Conservation (phyloP, 1,140 invertebrate genomes). For the Drosophila arizonae region DNA sequence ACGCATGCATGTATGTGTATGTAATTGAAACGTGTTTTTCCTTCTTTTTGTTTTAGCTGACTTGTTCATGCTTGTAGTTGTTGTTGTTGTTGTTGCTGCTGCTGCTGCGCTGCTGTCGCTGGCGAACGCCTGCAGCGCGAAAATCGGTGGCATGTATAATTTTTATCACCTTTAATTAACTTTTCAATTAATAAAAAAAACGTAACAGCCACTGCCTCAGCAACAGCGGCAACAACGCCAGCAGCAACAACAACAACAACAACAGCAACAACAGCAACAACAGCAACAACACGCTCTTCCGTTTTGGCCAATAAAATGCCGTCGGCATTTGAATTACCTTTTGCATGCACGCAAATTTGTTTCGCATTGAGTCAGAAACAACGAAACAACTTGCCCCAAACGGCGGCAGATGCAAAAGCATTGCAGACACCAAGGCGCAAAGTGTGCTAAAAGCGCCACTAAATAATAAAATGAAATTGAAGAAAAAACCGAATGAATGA, state of each 20-base stretch:
- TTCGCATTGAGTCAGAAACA: background rate
- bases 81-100: conserved; percentile 27
- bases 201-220: conserved; percentile 38
- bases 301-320: conserved; percentile 49
- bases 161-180: conserved; percentile 83
- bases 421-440: conserved; percentile 10
- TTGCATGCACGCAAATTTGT: conserved; percentile 11
- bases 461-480: background rate
- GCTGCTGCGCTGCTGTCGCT: conserved; percentile 37
- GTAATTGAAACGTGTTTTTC: conserved; percentile 77
- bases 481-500: background rate
- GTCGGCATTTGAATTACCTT: conserved; percentile 56
- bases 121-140: conserved; percentile 78
- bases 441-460: background rate
- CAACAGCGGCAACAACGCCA: too few species aligned
- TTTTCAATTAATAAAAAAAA: conserved; percentile 82
- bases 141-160: conserved; percentile 82
- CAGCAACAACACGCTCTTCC: background rate
- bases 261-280: conserved; percentile 8
- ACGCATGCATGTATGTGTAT: conserved; percentile 47
- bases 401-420: conserved; percentile 4
- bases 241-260: conserved; percentile 19
- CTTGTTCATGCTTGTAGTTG: conserved; percentile 17
- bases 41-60: conserved; percentile 51
- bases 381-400: background rate